phyloP scores from a whole-genome alignment of 2,888 invertebrate species.

The Gandaritis pyraliata region DNA sequence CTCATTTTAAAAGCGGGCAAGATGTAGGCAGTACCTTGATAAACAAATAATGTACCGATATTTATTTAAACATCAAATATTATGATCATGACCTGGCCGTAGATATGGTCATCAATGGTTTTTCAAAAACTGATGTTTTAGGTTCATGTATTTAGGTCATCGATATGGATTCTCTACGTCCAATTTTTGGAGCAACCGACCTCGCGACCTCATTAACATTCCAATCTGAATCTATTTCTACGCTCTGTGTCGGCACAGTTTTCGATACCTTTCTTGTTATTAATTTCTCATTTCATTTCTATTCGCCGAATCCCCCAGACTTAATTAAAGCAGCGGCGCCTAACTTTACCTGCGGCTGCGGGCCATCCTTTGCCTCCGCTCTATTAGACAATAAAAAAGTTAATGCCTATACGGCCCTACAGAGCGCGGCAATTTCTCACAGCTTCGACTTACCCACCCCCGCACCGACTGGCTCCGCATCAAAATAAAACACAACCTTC shows the following conservation, averaged over 20 bases:
- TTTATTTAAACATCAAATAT: neutral
- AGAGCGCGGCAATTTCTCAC: slow-evolving; percentile 80
- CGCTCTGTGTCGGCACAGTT: slow-evolving; percentile 38
- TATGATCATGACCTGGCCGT: neutral
- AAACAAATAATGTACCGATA: neutral
- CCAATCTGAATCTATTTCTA: slow-evolving; percentile 39
- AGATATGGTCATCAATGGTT: neutral
- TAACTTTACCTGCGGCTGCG: slow-evolving; percentile 80
- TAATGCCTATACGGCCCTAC: slow-evolving; percentile 74
- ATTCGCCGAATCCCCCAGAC: slow-evolving; percentile 68
- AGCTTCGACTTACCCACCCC: slow-evolving; percentile 57
- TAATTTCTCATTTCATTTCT: slow-evolving; percentile 61
- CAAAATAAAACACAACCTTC: slow-evolving; percentile 82
- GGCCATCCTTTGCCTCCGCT: slow-evolving; percentile 75
- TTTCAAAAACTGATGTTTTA: neutral
- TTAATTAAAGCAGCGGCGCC: slow-evolving; percentile 80
- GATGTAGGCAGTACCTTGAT: neutral
- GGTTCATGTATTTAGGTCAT: slow-evolving; percentile 1
- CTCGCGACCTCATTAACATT: slow-evolving; percentile 36
- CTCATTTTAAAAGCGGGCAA: neutral
- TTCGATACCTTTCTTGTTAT: slow-evolving; percentile 54
- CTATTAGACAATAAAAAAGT: slow-evolving; percentile 82
- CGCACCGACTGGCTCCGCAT: slow-evolving; percentile 51
- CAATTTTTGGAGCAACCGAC: slow-evolving; percentile 28
- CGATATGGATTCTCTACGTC: slow-evolving; percentile 19